These are phyloP conservation scores for Brachionus koreanus DNA, from an alignment of 1,140 invertebrate species.

Conservation along the genomic window DNA sequence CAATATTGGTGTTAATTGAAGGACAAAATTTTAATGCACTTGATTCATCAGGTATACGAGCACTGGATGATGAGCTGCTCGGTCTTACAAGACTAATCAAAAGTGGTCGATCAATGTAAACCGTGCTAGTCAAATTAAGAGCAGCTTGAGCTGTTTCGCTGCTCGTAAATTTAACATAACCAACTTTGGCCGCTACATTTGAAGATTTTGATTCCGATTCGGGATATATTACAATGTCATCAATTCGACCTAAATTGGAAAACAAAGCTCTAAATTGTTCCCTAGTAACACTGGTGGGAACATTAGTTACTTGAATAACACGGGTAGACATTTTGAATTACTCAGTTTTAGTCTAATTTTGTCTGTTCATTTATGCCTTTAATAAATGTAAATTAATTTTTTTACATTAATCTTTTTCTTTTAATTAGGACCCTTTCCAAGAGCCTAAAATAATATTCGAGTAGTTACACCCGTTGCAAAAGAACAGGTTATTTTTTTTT, in stretches of 20 bases:
- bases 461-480: slow-evolving; percentile 19
- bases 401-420: neutral
- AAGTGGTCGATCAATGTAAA: slow-evolving; percentile 37
- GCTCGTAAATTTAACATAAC: slow-evolving; percentile 40
- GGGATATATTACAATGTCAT: slow-evolving; percentile 38
- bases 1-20: slow-evolving; percentile 7
- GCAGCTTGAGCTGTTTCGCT: slow-evolving; percentile 30
- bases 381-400: neutral
- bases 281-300: neutral
- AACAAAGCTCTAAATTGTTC: slow-evolving; percentile 44
- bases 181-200: slow-evolving; percentile 24
- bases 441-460: neutral
- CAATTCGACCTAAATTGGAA: slow-evolving; percentile 32
- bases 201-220: slow-evolving; percentile 17
- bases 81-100: slow-evolving; percentile 2
- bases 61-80: neutral
- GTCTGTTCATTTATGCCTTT: neutral
- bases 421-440: neutral
- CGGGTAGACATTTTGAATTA: slow-evolving; percentile 5
- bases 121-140: slow-evolving; percentile 34
- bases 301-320: slow-evolving; percentile 43
- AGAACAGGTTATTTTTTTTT: neutral
- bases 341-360: neutral
- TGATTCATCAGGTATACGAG: slow-evolving; percentile 43
- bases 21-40: slow-evolving; percentile 38